phyloP scores from a whole-genome alignment of 2,113 vertebrate genomes.

The Oncorhynchus keta region DNA sequence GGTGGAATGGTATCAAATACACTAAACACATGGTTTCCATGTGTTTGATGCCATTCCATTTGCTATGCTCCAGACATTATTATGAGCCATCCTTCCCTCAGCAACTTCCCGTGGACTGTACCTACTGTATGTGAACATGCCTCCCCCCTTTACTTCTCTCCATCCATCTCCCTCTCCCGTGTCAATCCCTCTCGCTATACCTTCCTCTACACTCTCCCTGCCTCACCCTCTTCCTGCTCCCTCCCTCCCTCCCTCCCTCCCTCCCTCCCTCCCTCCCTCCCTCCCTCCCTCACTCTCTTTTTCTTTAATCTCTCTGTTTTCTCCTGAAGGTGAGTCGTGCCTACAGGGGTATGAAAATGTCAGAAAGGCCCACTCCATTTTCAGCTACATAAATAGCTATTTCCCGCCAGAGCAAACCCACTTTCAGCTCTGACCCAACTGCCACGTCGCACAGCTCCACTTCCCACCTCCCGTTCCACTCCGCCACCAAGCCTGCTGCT shows the following conservation, averaged over 20 bases:
- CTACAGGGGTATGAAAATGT: constrained; percentile 75
- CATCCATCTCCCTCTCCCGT: background rate
- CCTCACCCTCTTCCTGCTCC: constrained; percentile 13
- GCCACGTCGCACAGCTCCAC: constrained; percentile 45
- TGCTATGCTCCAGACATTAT: too few relatives aligned
- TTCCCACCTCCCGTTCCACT: constrained; percentile 34
- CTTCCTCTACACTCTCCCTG: constrained; percentile 3
- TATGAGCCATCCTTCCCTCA: too few relatives aligned
- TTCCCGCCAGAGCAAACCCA: constrained; percentile 86
- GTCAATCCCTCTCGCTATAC: constrained; percentile 21
- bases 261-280: too few relatives aligned
- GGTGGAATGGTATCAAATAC: too few relatives aligned
- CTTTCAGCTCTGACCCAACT: constrained; percentile 68
- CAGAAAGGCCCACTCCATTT: constrained; percentile 71
- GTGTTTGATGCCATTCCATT: too few relatives aligned
- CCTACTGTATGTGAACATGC: background rate
- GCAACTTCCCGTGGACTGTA: too few relatives aligned
- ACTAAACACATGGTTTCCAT: too few relatives aligned
- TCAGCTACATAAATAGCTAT: constrained; percentile 81
- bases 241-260: background rate
- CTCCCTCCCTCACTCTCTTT: constrained; percentile 17
- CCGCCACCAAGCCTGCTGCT: constrained; percentile 21
- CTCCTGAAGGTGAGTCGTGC: constrained; percentile 79
- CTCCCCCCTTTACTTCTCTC: background rate
- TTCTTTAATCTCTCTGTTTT: constrained; percentile 63